phyloP scores from a whole-genome alignment of 2,888 invertebrate genomes.

The Diaperis boleti region DNA sequence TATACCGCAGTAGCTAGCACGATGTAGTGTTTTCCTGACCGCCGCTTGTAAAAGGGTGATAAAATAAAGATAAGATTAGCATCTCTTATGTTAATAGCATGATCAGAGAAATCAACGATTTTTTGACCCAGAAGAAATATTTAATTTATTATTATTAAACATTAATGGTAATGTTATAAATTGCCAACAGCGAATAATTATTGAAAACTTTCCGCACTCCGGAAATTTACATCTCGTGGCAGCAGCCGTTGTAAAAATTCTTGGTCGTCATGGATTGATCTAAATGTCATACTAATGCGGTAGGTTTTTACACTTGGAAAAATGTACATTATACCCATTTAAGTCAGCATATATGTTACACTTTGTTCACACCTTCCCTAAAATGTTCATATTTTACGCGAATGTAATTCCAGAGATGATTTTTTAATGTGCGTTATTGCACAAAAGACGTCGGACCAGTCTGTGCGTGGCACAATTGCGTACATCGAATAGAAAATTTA shows the following conservation, averaged over 20 bases:
- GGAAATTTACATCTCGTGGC: not conserved
- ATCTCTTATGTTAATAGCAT: not conserved
- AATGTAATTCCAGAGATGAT: constrained; percentile 5
- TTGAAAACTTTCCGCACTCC: not conserved
- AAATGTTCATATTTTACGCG: not conserved
- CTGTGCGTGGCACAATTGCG: constrained; percentile 17
- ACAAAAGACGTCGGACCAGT: constrained; percentile 4
- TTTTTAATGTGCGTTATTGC: constrained; percentile 1
- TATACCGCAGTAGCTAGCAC: too few relatives aligned
- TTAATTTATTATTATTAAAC: too few relatives aligned
- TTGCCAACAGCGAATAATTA: too few relatives aligned
- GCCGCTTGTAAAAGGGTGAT: not conserved
- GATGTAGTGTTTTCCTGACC: not conserved
- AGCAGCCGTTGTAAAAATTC: not conserved
- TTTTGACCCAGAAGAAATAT: too few relatives aligned
- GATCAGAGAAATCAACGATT: not conserved
- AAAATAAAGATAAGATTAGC: not conserved
- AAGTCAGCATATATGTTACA: constrained; percentile 2
- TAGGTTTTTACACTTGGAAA: not conserved
- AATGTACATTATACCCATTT: not conserved
- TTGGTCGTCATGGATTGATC: not conserved
- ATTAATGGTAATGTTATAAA: too few relatives aligned
- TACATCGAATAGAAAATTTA: not conserved
- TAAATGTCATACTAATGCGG: not conserved
- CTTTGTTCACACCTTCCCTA: constrained; percentile 3